phyloP scores from a whole-genome alignment of 2,797 vertebrate genomes.

The Huso huso region DNA sequence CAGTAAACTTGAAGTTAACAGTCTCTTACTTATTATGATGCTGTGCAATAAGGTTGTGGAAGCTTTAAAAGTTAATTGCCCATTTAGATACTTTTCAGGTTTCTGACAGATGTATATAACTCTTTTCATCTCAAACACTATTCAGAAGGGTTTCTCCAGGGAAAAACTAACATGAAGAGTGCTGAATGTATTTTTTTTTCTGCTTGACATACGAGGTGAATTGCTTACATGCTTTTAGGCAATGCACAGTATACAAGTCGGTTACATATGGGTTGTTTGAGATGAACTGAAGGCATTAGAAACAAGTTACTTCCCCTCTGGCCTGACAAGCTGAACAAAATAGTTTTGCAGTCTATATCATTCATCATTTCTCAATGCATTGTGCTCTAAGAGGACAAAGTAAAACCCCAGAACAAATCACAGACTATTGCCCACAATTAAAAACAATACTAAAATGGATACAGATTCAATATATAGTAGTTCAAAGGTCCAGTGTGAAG shows the following conservation, averaged over 20 bases:
- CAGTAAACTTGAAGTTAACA: not conserved
- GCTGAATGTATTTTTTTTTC: slow-evolving; percentile 12
- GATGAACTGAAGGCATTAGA: not conserved
- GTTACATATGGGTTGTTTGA: slow-evolving; percentile 1
- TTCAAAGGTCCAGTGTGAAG: no score
- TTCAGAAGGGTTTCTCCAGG: slow-evolving; percentile 21
- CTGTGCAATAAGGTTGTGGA: not conserved
- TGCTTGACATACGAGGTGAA: slow-evolving; percentile 5
- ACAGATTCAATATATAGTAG: no score
- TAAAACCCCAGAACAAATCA: not conserved
- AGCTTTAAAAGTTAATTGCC: slow-evolving; percentile 30
- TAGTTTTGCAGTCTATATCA: not conserved
- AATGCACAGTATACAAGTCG: not conserved
- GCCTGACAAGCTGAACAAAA: slow-evolving; percentile 1
- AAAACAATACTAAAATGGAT: not conserved
- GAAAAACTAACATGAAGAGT: slow-evolving; percentile 13
- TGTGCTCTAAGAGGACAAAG: not conserved
- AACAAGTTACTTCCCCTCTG: slow-evolving; percentile 1
- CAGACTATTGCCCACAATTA: not conserved
- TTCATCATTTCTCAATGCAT: slow-evolving; percentile 1
- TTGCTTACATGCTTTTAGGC: not conserved
- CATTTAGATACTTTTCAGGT: slow-evolving; percentile 26
- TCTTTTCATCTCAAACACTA: slow-evolving; percentile 17
- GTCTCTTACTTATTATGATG: not conserved
- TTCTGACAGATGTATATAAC: slow-evolving; percentile 26